These are phyloP conservation scores for Otolemur crassicaudatus DNA, from an alignment of 2,797 vertebrate genomes.

Conservation along the genomic window DNA sequence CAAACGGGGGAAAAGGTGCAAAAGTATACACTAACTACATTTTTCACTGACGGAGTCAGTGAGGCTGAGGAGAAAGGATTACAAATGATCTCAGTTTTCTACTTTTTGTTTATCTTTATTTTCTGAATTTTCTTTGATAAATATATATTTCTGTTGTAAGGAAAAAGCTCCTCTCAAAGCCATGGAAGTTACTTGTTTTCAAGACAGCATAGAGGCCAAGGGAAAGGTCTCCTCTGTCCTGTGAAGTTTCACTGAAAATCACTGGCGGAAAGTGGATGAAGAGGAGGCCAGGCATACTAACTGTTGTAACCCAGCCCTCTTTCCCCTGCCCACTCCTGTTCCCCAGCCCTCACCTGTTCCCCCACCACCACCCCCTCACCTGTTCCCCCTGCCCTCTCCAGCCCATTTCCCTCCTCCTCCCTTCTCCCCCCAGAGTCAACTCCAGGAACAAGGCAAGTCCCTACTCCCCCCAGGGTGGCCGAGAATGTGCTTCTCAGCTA, in stretches of 20 bases:
- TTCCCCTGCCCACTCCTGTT: no score
- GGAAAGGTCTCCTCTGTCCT: not conserved
- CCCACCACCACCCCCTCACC: no score
- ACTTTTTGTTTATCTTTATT: not conserved
- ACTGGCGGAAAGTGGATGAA: not conserved
- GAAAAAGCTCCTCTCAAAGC: not conserved
- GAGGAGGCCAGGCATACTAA: not conserved
- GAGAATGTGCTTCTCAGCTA: no score
- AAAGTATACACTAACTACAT: not conserved
- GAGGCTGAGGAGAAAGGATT: not conserved
- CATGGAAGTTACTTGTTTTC: not conserved
- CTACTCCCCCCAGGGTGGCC: no score
- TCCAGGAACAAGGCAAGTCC: no score
- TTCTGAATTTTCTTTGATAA: slow-evolving; percentile 23
- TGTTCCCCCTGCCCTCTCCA: no score
- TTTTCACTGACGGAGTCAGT: not conserved
- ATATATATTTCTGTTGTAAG: not conserved
- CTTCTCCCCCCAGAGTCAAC: no score
- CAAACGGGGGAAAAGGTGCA: not conserved
- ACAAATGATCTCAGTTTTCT: not conserved
- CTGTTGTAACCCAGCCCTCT: no score
- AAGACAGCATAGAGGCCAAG: not conserved
- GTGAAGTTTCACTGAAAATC: not conserved
- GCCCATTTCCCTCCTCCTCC: no score
- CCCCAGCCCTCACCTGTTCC: no score